Conservation (phyloP, 53 echinoderm and acorn worm genomes). For the Stichopus horrens region DNA sequence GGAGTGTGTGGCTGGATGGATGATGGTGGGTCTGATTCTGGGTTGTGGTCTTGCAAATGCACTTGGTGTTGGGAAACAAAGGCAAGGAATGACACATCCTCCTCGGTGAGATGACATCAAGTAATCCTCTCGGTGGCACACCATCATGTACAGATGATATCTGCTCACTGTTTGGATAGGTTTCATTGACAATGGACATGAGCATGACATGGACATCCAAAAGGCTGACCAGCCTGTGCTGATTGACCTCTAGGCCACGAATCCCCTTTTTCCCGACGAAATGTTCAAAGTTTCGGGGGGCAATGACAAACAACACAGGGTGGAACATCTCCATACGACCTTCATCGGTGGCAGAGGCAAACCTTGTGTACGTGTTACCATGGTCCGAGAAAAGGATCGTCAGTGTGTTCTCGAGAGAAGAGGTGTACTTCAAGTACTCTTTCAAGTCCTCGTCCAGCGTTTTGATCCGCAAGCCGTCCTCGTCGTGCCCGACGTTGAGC, state of each 20-base stretch:
- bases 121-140: conserved; percentile 59
- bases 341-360: conserved; percentile 62
- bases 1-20: conserved; percentile 41
- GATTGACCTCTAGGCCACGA: conserved; percentile 58
- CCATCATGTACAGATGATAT: conserved; percentile 56
- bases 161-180: conserved; percentile 8
- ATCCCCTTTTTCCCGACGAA: conserved; percentile 44
- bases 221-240: conserved; percentile 70
- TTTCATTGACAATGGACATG: conserved; percentile 51
- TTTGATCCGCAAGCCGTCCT: conserved; percentile 55
- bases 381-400: conserved; percentile 81
- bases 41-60: conserved; percentile 62
- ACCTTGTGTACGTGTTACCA: conserved; percentile 80
- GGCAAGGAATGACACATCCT: conserved; percentile 78
- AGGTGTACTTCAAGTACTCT: conserved; percentile 58
- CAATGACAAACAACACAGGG: conserved; percentile 66
- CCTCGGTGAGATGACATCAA: conserved; percentile 51
- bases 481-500: conserved; percentile 72
- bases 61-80: conserved; percentile 73
- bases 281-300: conserved; percentile 55
- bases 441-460: conserved; percentile 63
- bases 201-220: conserved; percentile 77
- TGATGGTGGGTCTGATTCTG: conserved; percentile 42
- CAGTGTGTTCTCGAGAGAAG: conserved; percentile 65
- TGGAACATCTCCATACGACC: conserved; percentile 85